Evolutionary conservation across 1,140 invertebrate species (phyloP).

Genomic region (Macrotrachela quadricornifera): DNA sequence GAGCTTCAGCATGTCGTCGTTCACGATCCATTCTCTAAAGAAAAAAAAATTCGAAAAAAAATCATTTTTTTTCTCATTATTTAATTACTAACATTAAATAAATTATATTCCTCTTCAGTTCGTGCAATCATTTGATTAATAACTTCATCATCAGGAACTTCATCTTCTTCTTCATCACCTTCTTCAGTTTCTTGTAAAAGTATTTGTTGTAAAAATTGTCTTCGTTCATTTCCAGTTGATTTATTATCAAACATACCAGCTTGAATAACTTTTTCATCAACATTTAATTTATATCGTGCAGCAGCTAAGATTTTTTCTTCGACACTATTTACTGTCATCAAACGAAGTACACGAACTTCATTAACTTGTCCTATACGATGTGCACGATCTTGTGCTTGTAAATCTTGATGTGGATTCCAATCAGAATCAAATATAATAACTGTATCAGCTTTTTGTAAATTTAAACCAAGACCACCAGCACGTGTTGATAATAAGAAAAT

Average conservation of each 20-base stretch:
- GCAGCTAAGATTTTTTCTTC: constrained; percentile 92
- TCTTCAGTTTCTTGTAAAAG: constrained; percentile 66
- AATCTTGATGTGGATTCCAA: constrained; percentile 98
- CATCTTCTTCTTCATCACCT: constrained; percentile 73
- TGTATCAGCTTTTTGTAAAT: constrained; percentile 90
- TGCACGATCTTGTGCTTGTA: constrained; percentile 93
- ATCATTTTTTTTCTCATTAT: too few relatives aligned
- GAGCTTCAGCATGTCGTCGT: constrained; percentile 57
- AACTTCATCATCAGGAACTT: constrained; percentile 92
- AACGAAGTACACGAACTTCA: constrained; percentile 76
- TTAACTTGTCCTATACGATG: constrained; percentile 96
- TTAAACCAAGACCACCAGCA: constrained; percentile 85
- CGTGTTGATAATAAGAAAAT: constrained; percentile 84
- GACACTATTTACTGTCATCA: constrained; percentile 97
- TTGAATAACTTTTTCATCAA: constrained; percentile 98
- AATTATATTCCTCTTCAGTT: constrained; percentile 74
- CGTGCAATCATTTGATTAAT: constrained; percentile 97
- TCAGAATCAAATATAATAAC: constrained; percentile 98
- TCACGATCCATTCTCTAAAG: constrained; percentile 70
- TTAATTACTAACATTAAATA: constrained; percentile 36
- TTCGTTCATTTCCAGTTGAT: constrained; percentile 76
- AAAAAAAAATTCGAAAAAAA: too few relatives aligned
- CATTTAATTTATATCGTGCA: constrained; percentile 63
- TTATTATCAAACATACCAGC: constrained; percentile 99
- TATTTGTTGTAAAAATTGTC: constrained; percentile 79